Evolutionary conservation across 2,113 vertebrate genomes (phyloP), one percentile per base, ranked within the genome.

Genomic region (Paramisgurnus dabryanus): DNA sequence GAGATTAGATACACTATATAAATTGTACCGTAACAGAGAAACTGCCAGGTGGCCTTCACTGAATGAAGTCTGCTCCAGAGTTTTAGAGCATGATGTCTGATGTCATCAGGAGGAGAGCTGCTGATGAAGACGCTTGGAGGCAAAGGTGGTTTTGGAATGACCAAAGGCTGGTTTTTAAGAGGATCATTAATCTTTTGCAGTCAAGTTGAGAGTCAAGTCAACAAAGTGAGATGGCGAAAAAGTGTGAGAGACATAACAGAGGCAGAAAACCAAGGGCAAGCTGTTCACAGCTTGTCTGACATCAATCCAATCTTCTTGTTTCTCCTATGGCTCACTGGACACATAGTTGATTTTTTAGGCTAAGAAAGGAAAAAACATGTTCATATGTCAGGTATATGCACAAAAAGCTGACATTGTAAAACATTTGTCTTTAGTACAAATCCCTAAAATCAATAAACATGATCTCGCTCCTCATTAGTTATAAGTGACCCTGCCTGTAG

Each of bases 321-420:
- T 73, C 53, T 41, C 81, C 80, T 67, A 65, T 69, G 50, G 76
- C 72, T 94, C 92, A 94, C 89, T 93, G 91, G 89, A 92, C 91
- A 85, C 92, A 93, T 78, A 93, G 90, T 86, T 92, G 92, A 81
- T 92, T 94, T 88, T 94, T 94, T 91, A 94, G 86, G 85, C 93
- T 94, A 89, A 68, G 40, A 84, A 77, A 17, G 85, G 60, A 87
- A 17, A 85, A 27, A 57, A 15, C 80, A 78, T 67, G 1, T 57
- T 72, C 18, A 22, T 12, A 43, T 57, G 60, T 72, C 43, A 80
- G 12, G 40, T 65, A 18, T 18, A 27, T 65, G 8, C 9, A 65
- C 63, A 11, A 65, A 65, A 18, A 68, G 8, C 2, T n/a, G 15
- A 58, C 15, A 58, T 6, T 58, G 18, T 58, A 58, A 7, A 58